Base-by-base conservation (phyloP, 2,113 vertebrate species). In the Semnornis frantzii region DNA sequence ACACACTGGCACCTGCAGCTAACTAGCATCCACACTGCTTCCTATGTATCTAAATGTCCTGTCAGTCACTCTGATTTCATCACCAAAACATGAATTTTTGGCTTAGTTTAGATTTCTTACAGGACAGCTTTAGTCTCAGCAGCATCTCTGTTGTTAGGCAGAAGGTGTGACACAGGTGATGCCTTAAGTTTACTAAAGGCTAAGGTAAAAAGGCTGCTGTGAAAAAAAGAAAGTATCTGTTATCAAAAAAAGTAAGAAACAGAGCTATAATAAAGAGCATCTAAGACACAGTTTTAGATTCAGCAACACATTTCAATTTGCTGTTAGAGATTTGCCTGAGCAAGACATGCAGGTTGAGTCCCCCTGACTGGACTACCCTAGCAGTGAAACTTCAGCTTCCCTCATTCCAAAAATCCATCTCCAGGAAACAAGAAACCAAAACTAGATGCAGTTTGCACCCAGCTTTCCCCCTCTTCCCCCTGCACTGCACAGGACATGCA, bases 341-440 rank as follows among this genome's bases (percentile, higher is more conserved):
- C 3, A 5, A 74, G 64, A 37, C 23, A 31, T 0, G 0, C n/a
- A 66, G 70, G 63, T 0, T 0, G 2, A 13, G 31, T 42, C 24
- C 50, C 37, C 17, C 1, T 1, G 39, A 34, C 52, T 33, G 66
- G 42, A 58, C 54, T 24, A 28, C 74, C 44, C 68, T 24, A 2
- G 39, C 55, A 69, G 3, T 2, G 44, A 81, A 65, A 28, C 42
- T 52, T 42, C 37, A 59, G 55, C 57, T 60, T 14, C 57, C 31
- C 8, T 12, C 15, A 5, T n/a, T 65, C 78, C 65, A 86, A 39
- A 86, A 44, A 80, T 25, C 60, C n/a, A 57, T 1, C 79, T 71
- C 79, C 44, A 27, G 50, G 24, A 85, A 95, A 94, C n/a, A 28
- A 34, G 39, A 62, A 54, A 73, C 65, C 52, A 44, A 57, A 87